These are phyloP conservation scores for Oreohelix idahoensis DNA, from an alignment of 1,140 invertebrate species.

Conservation along the genomic window DNA sequence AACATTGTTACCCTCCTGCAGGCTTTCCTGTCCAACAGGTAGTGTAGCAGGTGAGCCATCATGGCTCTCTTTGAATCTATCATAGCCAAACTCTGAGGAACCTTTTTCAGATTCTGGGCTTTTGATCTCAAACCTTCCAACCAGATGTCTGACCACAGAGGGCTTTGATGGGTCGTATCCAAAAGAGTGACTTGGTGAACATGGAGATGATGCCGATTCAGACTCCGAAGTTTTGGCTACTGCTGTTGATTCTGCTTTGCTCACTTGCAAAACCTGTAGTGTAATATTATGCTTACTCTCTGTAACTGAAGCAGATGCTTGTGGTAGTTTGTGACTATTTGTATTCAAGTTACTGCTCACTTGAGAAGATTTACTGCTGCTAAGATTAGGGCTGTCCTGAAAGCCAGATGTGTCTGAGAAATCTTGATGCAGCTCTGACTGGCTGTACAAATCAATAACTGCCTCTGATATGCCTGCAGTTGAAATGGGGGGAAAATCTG, in stretches of 20 bases:
- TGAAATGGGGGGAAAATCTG: background rate
- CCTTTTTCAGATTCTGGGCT: background rate
- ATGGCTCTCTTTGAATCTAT: background rate
- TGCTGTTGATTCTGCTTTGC: background rate
- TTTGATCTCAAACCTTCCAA: slow-evolving; percentile 57
- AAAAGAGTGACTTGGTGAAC: background rate
- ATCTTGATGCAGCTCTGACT: background rate
- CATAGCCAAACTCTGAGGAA: background rate
- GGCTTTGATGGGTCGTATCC: background rate
- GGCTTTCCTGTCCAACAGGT: background rate
- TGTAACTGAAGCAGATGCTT: background rate
- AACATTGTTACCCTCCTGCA: background rate
- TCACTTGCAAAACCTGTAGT: background rate
- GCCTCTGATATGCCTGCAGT: background rate
- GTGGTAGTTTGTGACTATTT: background rate
- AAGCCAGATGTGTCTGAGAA: background rate
- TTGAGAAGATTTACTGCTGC: background rate
- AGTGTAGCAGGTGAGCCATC: background rate
- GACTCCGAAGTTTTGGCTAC: background rate
- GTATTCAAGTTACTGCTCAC: background rate
- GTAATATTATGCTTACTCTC: background rate
- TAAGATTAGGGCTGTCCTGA: background rate
- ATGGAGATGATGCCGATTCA: background rate
- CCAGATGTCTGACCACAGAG: slow-evolving; percentile 54
- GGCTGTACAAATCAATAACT: background rate